phyloP scores from a whole-genome alignment of 1,140 invertebrate species.

The Chionoecetes opilio region DNA sequence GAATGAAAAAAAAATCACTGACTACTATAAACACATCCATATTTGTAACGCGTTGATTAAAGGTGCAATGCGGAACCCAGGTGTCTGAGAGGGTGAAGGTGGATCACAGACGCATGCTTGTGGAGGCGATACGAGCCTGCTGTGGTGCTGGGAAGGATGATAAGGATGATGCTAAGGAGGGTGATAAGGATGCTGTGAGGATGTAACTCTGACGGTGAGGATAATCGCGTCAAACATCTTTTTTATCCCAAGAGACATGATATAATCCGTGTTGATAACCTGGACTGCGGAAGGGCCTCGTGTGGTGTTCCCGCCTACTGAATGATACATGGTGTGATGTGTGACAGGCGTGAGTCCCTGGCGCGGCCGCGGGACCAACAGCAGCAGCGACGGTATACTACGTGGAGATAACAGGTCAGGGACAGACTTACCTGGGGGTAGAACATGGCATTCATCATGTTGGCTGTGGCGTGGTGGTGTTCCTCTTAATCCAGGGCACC shows the following conservation, averaged over 20 bases:
- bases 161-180: background rate
- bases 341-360: background rate
- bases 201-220: background rate
- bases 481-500: background rate
- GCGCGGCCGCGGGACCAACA: background rate
- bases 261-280: background rate
- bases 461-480: background rate
- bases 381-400: background rate
- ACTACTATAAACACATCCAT: background rate
- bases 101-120: background rate
- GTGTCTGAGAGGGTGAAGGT: background rate
- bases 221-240: background rate
- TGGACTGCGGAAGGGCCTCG: background rate
- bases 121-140: background rate
- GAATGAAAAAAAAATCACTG: background rate
- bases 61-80: background rate
- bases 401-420: background rate
- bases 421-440: constrained; percentile 72
- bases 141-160: too few species aligned
- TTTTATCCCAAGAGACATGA: background rate
- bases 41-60: background rate
- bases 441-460: constrained; percentile 77
- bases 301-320: background rate
- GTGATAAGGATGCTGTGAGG: background rate
- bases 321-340: background rate